Conservation (phyloP, 2,797 vertebrate species). For the Dromococcyx pavoninus region DNA sequence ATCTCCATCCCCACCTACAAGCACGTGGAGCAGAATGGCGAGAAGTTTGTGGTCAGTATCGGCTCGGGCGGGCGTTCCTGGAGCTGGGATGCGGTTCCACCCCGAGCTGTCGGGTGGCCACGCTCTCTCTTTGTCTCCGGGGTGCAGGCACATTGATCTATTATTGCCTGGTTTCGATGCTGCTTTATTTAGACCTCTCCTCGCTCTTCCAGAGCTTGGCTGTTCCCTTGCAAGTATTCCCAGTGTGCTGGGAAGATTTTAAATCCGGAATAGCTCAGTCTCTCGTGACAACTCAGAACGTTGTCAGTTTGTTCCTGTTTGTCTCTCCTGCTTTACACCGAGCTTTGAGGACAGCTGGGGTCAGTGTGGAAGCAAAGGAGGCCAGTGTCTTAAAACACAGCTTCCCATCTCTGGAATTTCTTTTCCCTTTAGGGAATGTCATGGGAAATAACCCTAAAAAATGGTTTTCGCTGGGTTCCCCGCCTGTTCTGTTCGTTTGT, state of each 20-base stretch:
- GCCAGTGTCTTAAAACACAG: background rate
- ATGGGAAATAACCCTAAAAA: background rate
- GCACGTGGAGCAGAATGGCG: conserved; percentile 91
- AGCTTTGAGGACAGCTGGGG: background rate
- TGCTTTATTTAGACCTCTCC: no score
- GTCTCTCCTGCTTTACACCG: background rate
- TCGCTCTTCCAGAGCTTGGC: no score
- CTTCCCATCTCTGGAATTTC: background rate
- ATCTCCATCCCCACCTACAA: conserved; percentile 98
- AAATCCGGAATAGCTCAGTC: no score
- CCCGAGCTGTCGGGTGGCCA: no score
- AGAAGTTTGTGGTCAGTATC: conserved; percentile 94
- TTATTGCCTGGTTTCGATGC: no score
- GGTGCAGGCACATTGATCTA: no score
- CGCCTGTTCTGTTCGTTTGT: background rate
- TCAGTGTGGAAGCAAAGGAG: background rate
- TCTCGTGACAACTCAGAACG: no score
- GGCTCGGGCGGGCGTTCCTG: background rate
- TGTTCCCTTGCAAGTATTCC: no score
- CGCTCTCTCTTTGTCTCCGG: no score
- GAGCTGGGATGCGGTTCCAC: no score
- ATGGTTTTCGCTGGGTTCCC: background rate
- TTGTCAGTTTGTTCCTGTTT: no score
- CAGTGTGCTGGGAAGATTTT: no score
- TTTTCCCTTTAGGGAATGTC: background rate